Conservation (phyloP, 2,797 vertebrate species). For the Dendrocincla fuliginosa region DNA sequence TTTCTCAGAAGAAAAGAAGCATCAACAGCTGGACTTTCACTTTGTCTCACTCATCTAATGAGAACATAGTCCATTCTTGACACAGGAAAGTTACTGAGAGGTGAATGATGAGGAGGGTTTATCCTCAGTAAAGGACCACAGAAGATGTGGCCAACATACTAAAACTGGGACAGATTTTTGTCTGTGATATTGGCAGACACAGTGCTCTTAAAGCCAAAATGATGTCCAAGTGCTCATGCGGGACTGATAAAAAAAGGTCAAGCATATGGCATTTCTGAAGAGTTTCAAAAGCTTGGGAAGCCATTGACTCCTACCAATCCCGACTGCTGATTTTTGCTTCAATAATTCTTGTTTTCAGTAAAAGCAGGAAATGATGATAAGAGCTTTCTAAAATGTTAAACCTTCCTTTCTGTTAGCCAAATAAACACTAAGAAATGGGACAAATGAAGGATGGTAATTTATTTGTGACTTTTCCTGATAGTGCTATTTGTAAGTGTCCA, state of each 20-base stretch:
- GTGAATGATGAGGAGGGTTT: neutral
- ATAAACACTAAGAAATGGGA: neutral
- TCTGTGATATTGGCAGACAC: neutral
- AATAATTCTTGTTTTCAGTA: neutral
- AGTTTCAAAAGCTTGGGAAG: neutral
- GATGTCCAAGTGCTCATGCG: neutral
- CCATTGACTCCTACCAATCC: neutral
- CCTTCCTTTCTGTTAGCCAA: neutral
- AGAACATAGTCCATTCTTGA: neutral
- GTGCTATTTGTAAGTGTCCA: neutral
- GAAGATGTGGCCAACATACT: neutral
- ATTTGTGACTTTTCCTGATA: neutral
- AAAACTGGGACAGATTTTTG: neutral
- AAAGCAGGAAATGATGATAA: neutral
- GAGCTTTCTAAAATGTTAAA: neutral
- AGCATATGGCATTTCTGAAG: neutral
- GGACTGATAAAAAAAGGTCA: neutral
- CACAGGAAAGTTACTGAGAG: neutral
- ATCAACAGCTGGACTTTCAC: conserved; percentile 29
- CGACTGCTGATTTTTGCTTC: neutral
- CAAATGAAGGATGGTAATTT: neutral
- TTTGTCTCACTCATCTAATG: neutral
- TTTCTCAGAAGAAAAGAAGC: neutral
- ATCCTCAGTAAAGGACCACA: neutral
- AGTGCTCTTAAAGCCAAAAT: neutral